Base-by-base conservation (phyloP, 2,888 invertebrate genomes). In the Nomada hirtipes region DNA sequence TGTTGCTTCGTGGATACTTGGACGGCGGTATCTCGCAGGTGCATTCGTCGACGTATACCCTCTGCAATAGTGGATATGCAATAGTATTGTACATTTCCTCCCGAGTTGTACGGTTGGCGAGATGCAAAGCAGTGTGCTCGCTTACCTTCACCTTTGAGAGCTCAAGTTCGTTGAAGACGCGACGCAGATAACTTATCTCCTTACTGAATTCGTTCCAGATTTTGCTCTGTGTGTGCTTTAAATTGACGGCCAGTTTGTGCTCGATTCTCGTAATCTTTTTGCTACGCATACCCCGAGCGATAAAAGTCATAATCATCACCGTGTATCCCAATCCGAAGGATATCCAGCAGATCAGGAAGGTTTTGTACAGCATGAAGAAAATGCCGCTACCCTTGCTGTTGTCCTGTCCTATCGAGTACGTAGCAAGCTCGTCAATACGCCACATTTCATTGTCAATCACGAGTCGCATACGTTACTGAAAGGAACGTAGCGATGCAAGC, bases 291-390 rank as follows among this genome's bases (percentile, higher is more conserved):
- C 96, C 97, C 78, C 96, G 95, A 0, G 97, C 96, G 86, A 98
- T 97, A 91, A 98, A 98, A 1, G 97, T 97, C 88, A 98, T 96
- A 63, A 98, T 96, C 98, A 98, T 98, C 36, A 98, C 96, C 61
- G 98, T 95, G 93, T 98, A 98, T 0, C 98, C 98, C 83, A 98
- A 95, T 0, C 98, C 98, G 90, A 98, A 98, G 80, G 98, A 97
- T 72, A 98, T 97, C 98, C 98, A 98, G 42, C 97, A 94, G 50
- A 98, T 96, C 0, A 98, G 95, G 89, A 97, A 97, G 79, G 97
- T 95, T 94, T 98, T 96, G 94, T 98, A 98, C 2, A 96, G 94
- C 82, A 95, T 95, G 91, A 96, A 96, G 92, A 96, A 96, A 2
- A 94, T 89, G 15, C 96, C 96, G 81, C 95, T 95, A 61, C 93